Base-by-base conservation (phyloP, 2,888 invertebrate genomes). In the Listrodromus nycthemerus region DNA sequence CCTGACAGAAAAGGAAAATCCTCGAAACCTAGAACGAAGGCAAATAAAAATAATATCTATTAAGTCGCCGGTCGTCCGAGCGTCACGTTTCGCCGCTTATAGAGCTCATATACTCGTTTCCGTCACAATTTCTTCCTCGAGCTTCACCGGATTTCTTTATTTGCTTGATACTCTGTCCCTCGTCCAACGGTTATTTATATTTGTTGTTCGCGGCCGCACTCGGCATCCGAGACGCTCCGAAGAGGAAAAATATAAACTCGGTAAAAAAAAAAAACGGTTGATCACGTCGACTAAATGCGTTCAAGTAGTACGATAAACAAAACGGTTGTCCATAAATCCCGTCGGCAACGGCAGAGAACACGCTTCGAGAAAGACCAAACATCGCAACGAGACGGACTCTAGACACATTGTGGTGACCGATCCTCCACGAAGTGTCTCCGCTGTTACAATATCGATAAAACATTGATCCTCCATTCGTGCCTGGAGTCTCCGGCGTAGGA, bases 381-480 rank as follows among this genome's bases (percentile, higher is more conserved):
- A 66, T 24, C 52, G 55, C 74, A 74, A 69, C 58, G 82, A 77
- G 83, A 85, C 82, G 86, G 85, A 89, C 87, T 87, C 87, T 88
- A 90, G 89, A 90, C 87, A 88, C 87, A 89, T 89, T 88, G 86
- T 85, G 83, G 85, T 48, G 66, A 24, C 6, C 16, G 69, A 48
- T 37, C 61, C 41, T 45, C 55, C 52, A 45, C 50, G 65, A 48
- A 63, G 87, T 88, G 90, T 88, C 90, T 45, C 24, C 66, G 50
- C 58, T 89, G 89, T 87, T 90, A 88, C 90, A 89, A 90, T 90
- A 91, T 90, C 90, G 91, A 91, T 91, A 90, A 90, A 91, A 91
- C 90, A 91, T 90, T 91, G 91, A 91, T 91, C 91, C 90, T 85
- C 86, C 86, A 91, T 91, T 91, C 91, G 91, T 91, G 91, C 90